Conservation (phyloP, 2,888 invertebrate species). For the Drosophila acutilabella region DNA sequence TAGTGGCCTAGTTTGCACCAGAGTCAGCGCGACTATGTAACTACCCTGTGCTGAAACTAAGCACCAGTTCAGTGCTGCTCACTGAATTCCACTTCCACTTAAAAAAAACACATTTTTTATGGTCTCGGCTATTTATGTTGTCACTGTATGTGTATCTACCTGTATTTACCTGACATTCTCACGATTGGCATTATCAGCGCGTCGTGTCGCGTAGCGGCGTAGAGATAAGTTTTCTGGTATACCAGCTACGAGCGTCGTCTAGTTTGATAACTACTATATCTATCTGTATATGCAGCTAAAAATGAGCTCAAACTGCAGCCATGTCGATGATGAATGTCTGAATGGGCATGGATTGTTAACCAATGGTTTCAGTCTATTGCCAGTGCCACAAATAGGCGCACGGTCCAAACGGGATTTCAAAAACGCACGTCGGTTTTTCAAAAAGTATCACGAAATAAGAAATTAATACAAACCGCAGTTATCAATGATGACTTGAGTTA, state of each 20-base stretch:
- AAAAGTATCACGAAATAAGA: too few relatives aligned
- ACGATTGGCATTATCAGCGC: constrained; percentile 13
- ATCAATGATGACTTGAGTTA: constrained; percentile 22
- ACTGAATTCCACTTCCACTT: not conserved
- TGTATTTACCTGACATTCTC: constrained; percentile 20
- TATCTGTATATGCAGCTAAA: constrained; percentile 20
- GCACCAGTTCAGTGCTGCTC: constrained; percentile 1
- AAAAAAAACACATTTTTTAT: too few relatives aligned
- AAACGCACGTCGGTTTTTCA: not conserved
- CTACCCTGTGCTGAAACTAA: too few relatives aligned
- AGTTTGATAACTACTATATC: constrained; percentile 52
- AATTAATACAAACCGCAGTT: constrained; percentile 15
- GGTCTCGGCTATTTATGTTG: too few relatives aligned
- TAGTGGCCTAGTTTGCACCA: too few relatives aligned
- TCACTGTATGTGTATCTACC: not conserved
- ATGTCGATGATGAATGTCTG: constrained; percentile 36
- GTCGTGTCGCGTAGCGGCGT: too few relatives aligned
- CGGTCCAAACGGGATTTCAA: constrained; percentile 28
- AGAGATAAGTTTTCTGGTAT: constrained; percentile 46
- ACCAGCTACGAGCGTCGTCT: constrained; percentile 35
- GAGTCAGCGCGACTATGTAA: too few relatives aligned
- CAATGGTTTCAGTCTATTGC: constrained; percentile 53
- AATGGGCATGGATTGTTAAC: constrained; percentile 10
- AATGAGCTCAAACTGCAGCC: not conserved
- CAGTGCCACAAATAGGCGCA: constrained; percentile 40